A percentile compares a stretch with the other conserved stretches of the same genome.
Evolutionary conservation across 2,797 vertebrate genomes (phyloP).

Genomic region (Dromococcyx pavoninus): DNA sequence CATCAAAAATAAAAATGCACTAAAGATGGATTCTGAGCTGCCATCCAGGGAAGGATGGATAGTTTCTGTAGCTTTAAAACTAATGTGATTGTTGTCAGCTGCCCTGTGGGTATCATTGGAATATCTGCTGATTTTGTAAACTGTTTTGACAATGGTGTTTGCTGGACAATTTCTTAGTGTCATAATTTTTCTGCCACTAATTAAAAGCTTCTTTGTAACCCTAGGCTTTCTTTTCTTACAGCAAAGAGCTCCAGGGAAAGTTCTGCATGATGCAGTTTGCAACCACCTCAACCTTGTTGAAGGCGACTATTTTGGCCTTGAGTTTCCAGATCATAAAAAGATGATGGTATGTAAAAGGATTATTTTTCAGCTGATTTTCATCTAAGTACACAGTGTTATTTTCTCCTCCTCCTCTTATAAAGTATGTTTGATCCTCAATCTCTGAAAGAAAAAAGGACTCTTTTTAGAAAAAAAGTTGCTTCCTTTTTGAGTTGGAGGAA

Average conservation of each 20-base stretch:
- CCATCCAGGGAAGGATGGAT: neutral
- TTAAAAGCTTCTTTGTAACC: neutral
- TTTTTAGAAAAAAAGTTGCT: neutral
- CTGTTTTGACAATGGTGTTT: neutral
- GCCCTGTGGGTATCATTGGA: neutral
- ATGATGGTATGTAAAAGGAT: slow-evolving; percentile 84
- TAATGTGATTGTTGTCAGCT: neutral
- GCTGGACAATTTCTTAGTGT: neutral
- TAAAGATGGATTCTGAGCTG: neutral
- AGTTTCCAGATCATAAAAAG: slow-evolving; percentile 94
- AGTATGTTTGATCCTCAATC: neutral
- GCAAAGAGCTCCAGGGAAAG: slow-evolving; percentile 93
- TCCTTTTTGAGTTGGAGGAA: neutral
- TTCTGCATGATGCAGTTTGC: slow-evolving; percentile 92
- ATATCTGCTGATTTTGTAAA: slow-evolving; percentile 16
- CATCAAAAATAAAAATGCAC: neutral
- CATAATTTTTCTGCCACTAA: slow-evolving; percentile 3
- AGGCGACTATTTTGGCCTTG: slow-evolving; percentile 96
- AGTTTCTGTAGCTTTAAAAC: neutral
- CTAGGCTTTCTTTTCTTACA: slow-evolving; percentile 72
- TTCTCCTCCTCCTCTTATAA: neutral
- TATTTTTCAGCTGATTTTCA: neutral
- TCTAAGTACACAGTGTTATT: neutral
- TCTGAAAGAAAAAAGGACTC: neutral
- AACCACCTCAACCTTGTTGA: slow-evolving; percentile 95